phyloP scores from a whole-genome alignment of 2,888 invertebrate species.

The Ochropleura leucogaster region DNA sequence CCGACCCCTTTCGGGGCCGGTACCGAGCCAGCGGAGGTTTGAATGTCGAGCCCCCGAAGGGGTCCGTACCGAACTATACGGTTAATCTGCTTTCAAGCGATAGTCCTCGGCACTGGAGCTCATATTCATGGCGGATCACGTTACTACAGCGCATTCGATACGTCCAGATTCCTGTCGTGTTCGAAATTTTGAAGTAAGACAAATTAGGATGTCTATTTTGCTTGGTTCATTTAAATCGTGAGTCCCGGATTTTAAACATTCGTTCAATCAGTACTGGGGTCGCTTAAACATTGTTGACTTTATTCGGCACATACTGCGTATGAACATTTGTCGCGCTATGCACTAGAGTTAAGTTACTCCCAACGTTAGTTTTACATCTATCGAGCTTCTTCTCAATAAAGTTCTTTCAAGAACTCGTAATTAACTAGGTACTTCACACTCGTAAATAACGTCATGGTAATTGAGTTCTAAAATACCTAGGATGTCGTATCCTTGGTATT shows the following conservation, averaged over 20 bases:
- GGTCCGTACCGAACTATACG: no score
- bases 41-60: no score
- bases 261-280: background rate
- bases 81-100: slow-evolving; percentile 25
- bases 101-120: slow-evolving; percentile 7
- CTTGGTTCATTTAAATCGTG: background rate
- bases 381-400: background rate
- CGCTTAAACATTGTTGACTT: background rate
- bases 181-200: background rate
- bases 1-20: no score
- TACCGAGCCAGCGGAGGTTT: no score
- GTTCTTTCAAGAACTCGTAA: background rate
- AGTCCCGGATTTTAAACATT: background rate
- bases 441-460: no score
- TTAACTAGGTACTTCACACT: no score
- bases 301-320: background rate
- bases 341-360: background rate
- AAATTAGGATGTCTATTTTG: background rate
- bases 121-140: slow-evolving; percentile 12
- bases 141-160: slow-evolving; percentile 4
- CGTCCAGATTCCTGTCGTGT: background rate
- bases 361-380: background rate
- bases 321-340: background rate
- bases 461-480: background rate
- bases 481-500: no score